A percentile compares a stretch with the other conserved stretches of the same genome.
Evolutionary conservation across 1,140 invertebrate genomes (phyloP).

Genomic region (Anoplolepis gracilipes): DNA sequence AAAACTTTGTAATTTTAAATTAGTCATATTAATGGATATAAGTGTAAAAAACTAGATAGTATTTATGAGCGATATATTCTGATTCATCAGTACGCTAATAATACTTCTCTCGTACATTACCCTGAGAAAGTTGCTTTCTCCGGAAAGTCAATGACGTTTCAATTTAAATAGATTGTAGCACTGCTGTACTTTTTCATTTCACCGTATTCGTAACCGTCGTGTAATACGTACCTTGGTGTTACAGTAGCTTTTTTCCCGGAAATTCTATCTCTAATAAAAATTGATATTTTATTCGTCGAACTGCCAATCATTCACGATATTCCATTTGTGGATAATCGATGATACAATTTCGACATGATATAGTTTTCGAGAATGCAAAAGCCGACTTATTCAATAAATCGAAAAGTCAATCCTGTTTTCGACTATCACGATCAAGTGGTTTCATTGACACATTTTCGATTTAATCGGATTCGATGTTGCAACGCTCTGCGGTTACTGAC

Average conservation of each 20-base stretch:
- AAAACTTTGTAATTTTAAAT: background rate
- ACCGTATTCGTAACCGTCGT: constrained; percentile 6
- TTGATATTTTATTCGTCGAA: background rate
- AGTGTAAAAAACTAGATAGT: background rate
- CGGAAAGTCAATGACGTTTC: constrained; percentile 38
- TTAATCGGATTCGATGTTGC: constrained; percentile 34
- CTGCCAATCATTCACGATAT: background rate
- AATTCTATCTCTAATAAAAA: background rate
- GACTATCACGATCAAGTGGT: constrained; percentile 40
- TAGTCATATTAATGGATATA: background rate
- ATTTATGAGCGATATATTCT: background rate
- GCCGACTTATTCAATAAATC: constrained; percentile 33
- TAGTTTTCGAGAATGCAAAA: constrained; percentile 21
- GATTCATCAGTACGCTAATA: background rate
- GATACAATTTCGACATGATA: background rate
- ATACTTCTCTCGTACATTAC: constrained; percentile 23
- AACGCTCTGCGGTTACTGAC: constrained; percentile 19
- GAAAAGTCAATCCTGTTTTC: constrained; percentile 40
- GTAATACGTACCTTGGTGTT: background rate
- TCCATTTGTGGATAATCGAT: constrained; percentile 19
- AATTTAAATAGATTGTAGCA: constrained; percentile 10
- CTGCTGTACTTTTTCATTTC: constrained; percentile 17
- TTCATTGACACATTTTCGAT: constrained; percentile 40
- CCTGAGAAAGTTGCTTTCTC: constrained; percentile 56
- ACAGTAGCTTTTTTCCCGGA: background rate